Evolutionary conservation across 2,888 invertebrate species (phyloP), one percentile per base, ranked within the genome.

Genomic region (Bombyx huttoni): DNA sequence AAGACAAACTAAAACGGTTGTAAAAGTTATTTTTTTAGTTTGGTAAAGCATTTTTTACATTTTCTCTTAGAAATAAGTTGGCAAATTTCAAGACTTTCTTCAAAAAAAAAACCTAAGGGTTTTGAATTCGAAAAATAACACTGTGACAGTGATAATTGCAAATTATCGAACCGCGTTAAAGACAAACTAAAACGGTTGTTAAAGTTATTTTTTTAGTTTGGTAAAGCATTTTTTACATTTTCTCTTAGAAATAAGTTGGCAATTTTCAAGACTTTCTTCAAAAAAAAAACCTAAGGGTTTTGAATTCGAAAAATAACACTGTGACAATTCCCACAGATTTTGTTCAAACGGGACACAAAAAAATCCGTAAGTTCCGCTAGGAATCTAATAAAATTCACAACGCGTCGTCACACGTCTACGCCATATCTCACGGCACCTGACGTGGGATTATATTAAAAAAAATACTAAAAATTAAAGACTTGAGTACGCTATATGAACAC

Each of bases 351-450:
- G 40, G 8, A 40, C 40, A 7, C 40, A 40, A 40, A 24, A 52
- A 52, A 52, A 47, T 52, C 52, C 47, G 47, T 24, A 52, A 34
- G 47, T 13, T 52, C 49, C 46, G 49, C 49, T 52, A 52, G 35
- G 35, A 34, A 14, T 47, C 49, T 40, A 34, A 40, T 52, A 52
- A 49, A 49, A 52, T 52, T 52, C 52, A 49, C 52, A 52, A 24
- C 49, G 49, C 52, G 35, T 52, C 40, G 12, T 12, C 40, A 40
- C 48, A 34, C 35, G 48, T 13, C 45, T 52, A 48, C 46, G 45
- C 48, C 49, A 52, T 52, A 46, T 52, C 47, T 52, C 52, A 49
- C 49, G 40, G 49, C 35, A 52, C 52, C 46, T 52, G 49, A 34
- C 47, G 10, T 49, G 46, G 13, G n/a, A 48, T 33, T 12, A 7